Base-by-base conservation (phyloP, 2,113 vertebrate species). In the Perccottus glenii region DNA sequence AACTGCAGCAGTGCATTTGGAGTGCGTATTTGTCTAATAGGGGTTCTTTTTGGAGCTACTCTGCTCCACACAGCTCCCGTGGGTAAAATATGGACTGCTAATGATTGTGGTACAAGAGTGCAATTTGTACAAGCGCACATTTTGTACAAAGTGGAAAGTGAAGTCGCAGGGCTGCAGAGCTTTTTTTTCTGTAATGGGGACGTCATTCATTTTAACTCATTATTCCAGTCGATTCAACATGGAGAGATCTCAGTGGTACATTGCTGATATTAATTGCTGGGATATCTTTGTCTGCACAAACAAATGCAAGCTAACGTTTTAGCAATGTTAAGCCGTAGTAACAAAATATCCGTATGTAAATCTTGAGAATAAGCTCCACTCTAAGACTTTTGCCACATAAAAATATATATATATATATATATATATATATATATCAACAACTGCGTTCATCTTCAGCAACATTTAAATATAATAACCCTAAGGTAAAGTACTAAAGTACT, bases 31-130 rank as follows among this genome's bases (percentile, higher is more conserved):
- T 80, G 43, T 71, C 66, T 81, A 82, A 85, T 68, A 73, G 60
- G 51, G 48, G 52, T 32, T 32, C 35, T 57, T 76, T 82, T 71
- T 62, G 51, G 48, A 44, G 71, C 81, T 60, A 11, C 44, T 68
- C 68, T 47, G 35, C 63, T 68, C 43, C 55, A 51, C 81, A 67
- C 11, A 45, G 67, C 57, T 85, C 81, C 77, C 73, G 36, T 59
- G 83, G 61, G 84, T 78, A 59, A 77, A 84, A 79, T 81, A 65
- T 61, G 64, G 71, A 64, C 81, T 35, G 55, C 73, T 87, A 85
- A 85, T 85, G 78, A 85, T 78, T 32, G 43, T 43, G 43, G 68
- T 73, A 80, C 77, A 73, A 67, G 69, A 70, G 73, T 48, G 46
- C 68, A 81, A 80, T 80, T 81, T 85, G 81, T 83, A 76, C 50